Evolutionary conservation across 1,140 invertebrate genomes (phyloP), one percentile per base, ranked within the genome.

Genomic region (Drosophila chauvacae): DNA sequence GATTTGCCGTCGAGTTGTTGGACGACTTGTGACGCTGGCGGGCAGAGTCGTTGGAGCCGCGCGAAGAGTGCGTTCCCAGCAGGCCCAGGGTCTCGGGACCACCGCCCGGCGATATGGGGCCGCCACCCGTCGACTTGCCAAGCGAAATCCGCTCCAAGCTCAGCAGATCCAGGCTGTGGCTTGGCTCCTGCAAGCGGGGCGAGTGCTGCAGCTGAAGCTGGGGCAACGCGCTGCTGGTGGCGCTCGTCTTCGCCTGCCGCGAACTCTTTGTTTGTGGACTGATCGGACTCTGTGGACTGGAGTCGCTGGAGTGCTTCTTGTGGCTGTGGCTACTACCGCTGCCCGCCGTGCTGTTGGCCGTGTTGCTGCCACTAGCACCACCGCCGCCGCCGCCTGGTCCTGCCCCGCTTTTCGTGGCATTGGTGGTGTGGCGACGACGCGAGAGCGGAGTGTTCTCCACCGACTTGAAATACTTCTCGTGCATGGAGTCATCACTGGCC

Each of bases 401-500:
- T 68, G 71, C 20, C 45, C 69, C 57, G 72, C 74, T 77, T 13
- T 77, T 77, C 1, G 55, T 88, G 35, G 86, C 73, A 51, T 92
- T 85, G n/a, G 92, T 90, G 37, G 90, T 91, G 68, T 93, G 91
- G 0, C 92, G 80, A n/a, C 94, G 93, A 57, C 94, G 93, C 18
- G 94, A 94, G 45, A 94, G 78, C 11, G 94, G 94, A 42, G 94
- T 95, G 82, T 94, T 94, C 71, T 95, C 94, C 50, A 95, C 94
- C 23, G 94, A 94, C 80, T 94, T 94, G 78, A 96, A 95, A 84
- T 96, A 96, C 80, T 96, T 96, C 84, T 97, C 96, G 91, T 97
- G 96, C 96, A 97, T 96, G 0, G 96, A 96, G 93, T 96, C 96
- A 81, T 96, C 96, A 33, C 94, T 94, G 26, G 93, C 93, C 9